A percentile compares a stretch with the other conserved stretches of the same genome.
Conservation (phyloP, 2,113 vertebrate species). For the Genyomyrus donnyi region DNA sequence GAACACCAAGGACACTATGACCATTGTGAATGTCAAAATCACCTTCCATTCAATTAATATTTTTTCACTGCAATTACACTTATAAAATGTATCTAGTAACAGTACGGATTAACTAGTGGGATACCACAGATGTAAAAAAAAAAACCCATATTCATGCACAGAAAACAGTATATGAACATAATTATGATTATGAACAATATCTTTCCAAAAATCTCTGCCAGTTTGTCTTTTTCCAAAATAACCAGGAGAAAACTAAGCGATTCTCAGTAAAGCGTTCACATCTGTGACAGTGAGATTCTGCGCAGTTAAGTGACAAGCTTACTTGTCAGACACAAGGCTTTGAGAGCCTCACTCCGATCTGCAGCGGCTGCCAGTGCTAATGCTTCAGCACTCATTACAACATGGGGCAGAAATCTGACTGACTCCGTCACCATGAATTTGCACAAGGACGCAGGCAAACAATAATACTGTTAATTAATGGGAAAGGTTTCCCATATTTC, state of each 20-base stretch:
- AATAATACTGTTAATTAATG: not conserved
- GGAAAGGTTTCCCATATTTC: not conserved
- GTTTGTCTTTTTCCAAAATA: not conserved
- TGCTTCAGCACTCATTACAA: not conserved
- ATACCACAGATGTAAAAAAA: not conserved
- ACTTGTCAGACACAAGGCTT: not conserved
- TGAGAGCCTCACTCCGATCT: not conserved
- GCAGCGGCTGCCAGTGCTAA: not conserved
- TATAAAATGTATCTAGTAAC: not conserved
- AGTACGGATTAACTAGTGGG: not conserved
- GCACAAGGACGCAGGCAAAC: not conserved
- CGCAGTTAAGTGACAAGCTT: not conserved
- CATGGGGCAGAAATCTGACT: not conserved
- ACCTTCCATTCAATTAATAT: not conserved
- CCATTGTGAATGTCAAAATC: not conserved
- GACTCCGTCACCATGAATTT: not conserved
- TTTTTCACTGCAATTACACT: not conserved
- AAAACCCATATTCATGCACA: not conserved
- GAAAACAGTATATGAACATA: not conserved
- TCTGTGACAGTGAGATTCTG: not conserved
- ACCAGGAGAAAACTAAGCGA: not conserved
- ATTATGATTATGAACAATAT: not conserved
- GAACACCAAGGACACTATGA: not conserved
- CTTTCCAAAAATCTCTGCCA: not conserved
- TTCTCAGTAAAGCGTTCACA: not conserved